A percentile compares a stretch with the other conserved stretches of the same genome.
These are phyloP conservation scores for Saccopteryx bilineata DNA, from an alignment of 2,113 vertebrate species.

Conservation along the genomic window DNA sequence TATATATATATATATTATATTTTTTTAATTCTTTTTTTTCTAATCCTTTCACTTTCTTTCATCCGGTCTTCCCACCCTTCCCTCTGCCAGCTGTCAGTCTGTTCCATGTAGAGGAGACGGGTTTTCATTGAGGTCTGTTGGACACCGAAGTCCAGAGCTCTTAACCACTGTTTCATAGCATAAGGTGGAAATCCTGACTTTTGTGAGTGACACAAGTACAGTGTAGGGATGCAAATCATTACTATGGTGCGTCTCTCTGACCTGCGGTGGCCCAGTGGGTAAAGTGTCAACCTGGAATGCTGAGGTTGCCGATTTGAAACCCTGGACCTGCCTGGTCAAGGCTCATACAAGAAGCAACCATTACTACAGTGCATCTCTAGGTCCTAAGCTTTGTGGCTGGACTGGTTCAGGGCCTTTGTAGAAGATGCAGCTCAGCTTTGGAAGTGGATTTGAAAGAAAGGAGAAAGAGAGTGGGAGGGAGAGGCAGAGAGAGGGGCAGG, in stretches of 20 bases:
- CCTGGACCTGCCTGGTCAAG: too few species aligned
- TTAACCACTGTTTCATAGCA: neutral
- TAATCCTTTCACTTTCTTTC: too few species aligned
- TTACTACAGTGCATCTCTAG: neutral
- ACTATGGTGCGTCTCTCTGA: too few species aligned
- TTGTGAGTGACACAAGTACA: neutral
- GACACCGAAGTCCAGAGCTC: neutral
- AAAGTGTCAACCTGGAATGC: too few species aligned
- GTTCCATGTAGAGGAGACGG: neutral
- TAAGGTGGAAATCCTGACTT: neutral
- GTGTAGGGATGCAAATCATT: neutral
- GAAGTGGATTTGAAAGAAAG: neutral
- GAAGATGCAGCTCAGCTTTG: neutral
- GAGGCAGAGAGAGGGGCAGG: neutral
- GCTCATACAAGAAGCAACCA: neutral
- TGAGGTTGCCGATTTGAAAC: too few species aligned
- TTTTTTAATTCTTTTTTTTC: too few species aligned
- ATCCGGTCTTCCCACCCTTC: too few species aligned
- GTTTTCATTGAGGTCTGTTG: neutral
- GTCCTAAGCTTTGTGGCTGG: neutral
- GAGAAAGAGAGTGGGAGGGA: neutral
- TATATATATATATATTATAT: too few species aligned
- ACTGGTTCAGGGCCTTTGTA: neutral
- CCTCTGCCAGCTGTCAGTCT: too few species aligned
- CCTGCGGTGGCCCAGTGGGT: too few species aligned